phyloP scores from a whole-genome alignment of 2,888 invertebrate species.

The Ochropleura plecta region DNA sequence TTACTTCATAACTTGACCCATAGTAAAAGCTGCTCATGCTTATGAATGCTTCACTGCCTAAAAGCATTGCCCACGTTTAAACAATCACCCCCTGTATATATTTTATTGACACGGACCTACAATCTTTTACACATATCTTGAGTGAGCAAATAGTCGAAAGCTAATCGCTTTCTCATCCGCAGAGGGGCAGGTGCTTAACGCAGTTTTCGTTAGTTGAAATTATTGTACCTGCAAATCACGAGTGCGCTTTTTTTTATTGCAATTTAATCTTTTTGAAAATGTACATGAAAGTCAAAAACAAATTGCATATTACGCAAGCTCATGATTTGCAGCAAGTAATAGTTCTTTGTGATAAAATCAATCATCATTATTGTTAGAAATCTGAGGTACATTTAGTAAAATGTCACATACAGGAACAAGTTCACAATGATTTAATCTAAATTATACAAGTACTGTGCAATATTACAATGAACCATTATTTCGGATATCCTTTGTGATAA shows the following conservation, averaged over 20 bases:
- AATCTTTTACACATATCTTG: neutral
- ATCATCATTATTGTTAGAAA: neutral
- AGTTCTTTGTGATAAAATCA: conserved; percentile 18
- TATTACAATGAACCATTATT: conserved; percentile 28
- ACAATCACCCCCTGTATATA: neutral
- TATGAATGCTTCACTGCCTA: neutral
- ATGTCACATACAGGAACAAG: neutral
- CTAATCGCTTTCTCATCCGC: neutral
- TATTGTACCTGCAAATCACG: neutral
- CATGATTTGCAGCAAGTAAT: conserved; percentile 4
- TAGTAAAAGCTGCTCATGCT: neutral
- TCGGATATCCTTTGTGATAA: conserved; percentile 54
- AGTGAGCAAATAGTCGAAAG: neutral
- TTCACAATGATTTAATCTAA: neutral
- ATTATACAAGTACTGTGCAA: conserved; percentile 4
- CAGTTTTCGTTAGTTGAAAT: conserved; percentile 8
- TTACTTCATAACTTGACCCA: neutral
- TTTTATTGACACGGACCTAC: neutral
- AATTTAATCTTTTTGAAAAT: neutral
- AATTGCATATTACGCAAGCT: neutral
- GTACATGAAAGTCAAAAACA: neutral
- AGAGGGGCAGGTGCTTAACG: neutral
- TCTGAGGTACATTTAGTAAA: neutral
- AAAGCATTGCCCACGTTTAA: neutral
- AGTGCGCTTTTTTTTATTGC: neutral